Base-by-base conservation (phyloP, 2,113 vertebrate species). In the Sphaerodactylus townsendi region DNA sequence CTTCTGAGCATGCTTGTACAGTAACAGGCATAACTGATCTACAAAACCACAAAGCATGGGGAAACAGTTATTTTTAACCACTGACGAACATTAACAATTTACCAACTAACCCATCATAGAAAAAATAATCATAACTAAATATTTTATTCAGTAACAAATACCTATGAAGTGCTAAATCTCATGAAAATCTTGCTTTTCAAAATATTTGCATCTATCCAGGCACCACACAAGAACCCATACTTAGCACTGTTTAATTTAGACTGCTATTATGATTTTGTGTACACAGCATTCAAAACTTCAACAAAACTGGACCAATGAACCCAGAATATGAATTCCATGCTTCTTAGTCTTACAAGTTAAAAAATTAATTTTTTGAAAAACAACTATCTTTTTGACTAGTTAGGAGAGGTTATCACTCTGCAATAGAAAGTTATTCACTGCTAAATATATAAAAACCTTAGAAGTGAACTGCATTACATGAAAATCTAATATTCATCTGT, bases 1-100 rank as follows among this genome's bases (percentile, higher is more conserved):
- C 97, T 90, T 99, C 98, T 2, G 98, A 99, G 87, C 99, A 96
- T 0, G 98, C 97, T 91, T 99, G 99, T 91, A 99, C 94, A 21
- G 98, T 99, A 83, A 99, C 85, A 59, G 98, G 92, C 33, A 95
- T 95, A 1, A 97, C 97, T 14, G 98, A 98, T 83, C 99, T 99
- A 91, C 35, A 90, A 89, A 91, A 75, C 83, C 56, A 95, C 3
- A 80, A 89, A 77, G 1, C 35, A 33, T 82, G 64, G 0, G 37
- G n/a, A 86, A 33, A 80, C 62, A 86, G 71, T 62, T 78, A 62
- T 1, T 11, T 76, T 68, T 75, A 70, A 70, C 15, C 25, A 23
- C 2, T 25, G 64, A 25, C 46, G 13, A 69, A 5, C 17, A 69
- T 68, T 76, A 33, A 37, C 35, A 35, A 62, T 13, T 59, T 59